phyloP scores from a whole-genome alignment of 2,888 invertebrate species.

The Pachliopta kotzebuea region DNA sequence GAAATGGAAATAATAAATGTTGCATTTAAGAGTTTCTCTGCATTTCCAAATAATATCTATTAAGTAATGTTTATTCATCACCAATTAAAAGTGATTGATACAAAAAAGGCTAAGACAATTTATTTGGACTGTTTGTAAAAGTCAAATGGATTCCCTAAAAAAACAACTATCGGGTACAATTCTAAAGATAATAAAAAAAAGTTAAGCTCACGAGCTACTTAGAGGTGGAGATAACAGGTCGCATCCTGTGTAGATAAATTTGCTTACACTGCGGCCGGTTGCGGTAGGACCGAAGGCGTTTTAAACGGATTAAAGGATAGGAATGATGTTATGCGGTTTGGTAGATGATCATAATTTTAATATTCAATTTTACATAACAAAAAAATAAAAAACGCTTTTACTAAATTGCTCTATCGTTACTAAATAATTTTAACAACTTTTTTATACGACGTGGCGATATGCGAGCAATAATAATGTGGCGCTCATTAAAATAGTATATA shows the following conservation, averaged over 20 bases:
- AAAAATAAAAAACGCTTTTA: background rate
- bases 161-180: slow-evolving; percentile 18
- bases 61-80: too few species aligned
- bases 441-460: too few species aligned
- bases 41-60: too few species aligned
- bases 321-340: slow-evolving; percentile 17
- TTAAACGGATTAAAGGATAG: slow-evolving; percentile 39
- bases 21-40: too few species aligned
- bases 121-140: background rate
- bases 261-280: slow-evolving; percentile 53
- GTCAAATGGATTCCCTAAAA: background rate
- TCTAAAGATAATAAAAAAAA: slow-evolving; percentile 40
- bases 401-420: too few species aligned
- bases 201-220: slow-evolving; percentile 43
- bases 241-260: slow-evolving; percentile 61
- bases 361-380: background rate
- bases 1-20: too few species aligned
- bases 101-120: background rate
- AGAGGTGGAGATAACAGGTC: slow-evolving; percentile 53
- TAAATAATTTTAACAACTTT: too few species aligned
- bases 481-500: too few species aligned
- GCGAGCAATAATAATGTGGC: too few species aligned
- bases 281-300: slow-evolving; percentile 34
- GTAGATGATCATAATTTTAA: background rate
- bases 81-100: background rate